Conservation (phyloP, 2,113 vertebrate species). For the Phocoena phocoena region DNA sequence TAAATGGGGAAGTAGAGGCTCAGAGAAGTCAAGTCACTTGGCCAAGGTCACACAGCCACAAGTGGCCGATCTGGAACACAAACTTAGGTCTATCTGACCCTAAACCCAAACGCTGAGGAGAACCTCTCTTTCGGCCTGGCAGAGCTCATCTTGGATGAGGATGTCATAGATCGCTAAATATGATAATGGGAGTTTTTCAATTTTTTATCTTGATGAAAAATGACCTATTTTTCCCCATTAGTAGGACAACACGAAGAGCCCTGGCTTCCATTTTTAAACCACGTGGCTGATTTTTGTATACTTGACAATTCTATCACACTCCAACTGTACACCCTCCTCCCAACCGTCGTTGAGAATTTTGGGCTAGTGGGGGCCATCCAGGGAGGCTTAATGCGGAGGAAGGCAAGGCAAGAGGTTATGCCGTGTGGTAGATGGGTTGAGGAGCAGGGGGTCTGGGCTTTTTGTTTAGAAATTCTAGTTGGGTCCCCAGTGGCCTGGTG, state of each 20-base stretch:
- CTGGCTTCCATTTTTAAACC: background rate
- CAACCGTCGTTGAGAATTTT: background rate
- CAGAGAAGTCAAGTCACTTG: background rate
- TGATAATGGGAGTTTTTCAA: background rate
- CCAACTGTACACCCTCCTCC: background rate
- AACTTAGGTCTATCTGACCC: background rate
- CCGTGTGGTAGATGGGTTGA: too few species aligned
- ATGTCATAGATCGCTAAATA: background rate
- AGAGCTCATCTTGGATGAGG: background rate
- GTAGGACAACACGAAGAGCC: background rate
- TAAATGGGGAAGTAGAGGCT: background rate
- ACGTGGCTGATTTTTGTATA: background rate
- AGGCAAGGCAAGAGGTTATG: background rate
- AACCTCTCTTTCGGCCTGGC: accelerated
- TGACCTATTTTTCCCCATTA: background rate
- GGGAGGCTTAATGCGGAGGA: background rate
- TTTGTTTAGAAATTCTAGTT: slow-evolving; percentile 5
- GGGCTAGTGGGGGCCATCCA: too few species aligned
- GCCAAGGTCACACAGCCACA: background rate
- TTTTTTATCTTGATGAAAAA: background rate
- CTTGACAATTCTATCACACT: background rate
- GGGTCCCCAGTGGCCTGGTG: background rate
- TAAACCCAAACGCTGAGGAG: background rate
- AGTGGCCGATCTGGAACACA: background rate
- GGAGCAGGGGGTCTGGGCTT: background rate